Conservation (phyloP, 2,888 invertebrate genomes). For the Cephus runcator region DNA sequence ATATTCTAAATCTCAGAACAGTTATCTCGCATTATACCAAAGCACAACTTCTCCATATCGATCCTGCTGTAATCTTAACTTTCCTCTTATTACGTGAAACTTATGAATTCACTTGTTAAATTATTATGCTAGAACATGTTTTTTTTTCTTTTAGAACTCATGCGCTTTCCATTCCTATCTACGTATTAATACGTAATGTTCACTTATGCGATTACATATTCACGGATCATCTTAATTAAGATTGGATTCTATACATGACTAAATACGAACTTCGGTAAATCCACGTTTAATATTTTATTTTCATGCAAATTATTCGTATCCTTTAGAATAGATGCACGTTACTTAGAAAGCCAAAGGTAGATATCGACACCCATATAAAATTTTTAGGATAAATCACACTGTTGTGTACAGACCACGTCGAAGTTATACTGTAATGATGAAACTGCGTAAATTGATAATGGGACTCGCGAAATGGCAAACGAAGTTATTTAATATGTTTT, state of each 20-base stretch:
- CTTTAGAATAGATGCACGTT: not conserved
- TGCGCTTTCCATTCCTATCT: not conserved
- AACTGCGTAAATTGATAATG: constrained; percentile 13
- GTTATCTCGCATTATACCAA: too few relatives aligned
- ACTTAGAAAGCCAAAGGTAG: not conserved
- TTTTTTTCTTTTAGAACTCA: not conserved
- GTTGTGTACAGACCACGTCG: not conserved
- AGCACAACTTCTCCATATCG: too few relatives aligned
- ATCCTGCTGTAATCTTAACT: not conserved
- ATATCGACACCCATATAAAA: not conserved
- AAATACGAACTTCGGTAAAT: not conserved
- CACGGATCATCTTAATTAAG: not conserved
- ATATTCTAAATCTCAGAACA: too few relatives aligned
- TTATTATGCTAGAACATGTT: not conserved
- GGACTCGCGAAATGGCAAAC: not conserved
- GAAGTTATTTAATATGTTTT: not conserved
- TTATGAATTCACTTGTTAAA: not conserved
- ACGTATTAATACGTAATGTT: not conserved
- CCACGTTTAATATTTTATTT: not conserved
- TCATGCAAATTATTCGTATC: not conserved
- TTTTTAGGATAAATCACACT: not conserved
- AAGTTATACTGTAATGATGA: constrained; percentile 9
- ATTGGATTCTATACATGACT: not conserved
- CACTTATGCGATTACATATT: not conserved
- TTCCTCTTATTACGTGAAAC: not conserved